Evolutionary conservation across 2,888 invertebrate genomes (phyloP), one percentile per base, ranked within the genome.

Genomic region (Ligdia adustata): DNA sequence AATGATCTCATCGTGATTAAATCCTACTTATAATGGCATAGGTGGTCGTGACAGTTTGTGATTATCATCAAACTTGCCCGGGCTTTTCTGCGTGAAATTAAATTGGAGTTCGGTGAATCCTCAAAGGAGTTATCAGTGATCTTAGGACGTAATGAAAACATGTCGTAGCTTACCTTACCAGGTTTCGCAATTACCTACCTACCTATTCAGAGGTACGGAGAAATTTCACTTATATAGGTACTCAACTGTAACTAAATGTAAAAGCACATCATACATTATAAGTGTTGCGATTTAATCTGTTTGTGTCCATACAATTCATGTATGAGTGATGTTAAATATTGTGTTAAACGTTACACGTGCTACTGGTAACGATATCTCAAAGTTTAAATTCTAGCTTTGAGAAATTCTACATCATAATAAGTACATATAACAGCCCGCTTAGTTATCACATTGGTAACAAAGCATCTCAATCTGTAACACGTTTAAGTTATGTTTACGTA

Each of bases 1-100:
- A 33, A 44, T 42, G 46, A 46, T 46, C 31, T 42, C 26, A 33
- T 31, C 45, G 41, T 45, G 44, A 51, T 52, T 48, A 53, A 43
- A 45, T 50, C 43, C 52, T 40, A 55, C 48, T 41, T 39, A 45
- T 47, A 53, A 53, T 48, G 24, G 39, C 44, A 40, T 50, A 55
- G 46, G 52, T 56, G 56, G 32, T 48, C 45, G 38, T 56, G 56
- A 51, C 53, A 56, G 50, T 51, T 51, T 45, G 45, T 24, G 53
- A 56, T 56, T 56, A 53, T 45, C 50, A 51, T 51, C 39, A 15
- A 55, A 47, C 42, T 52, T 52, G 48, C 26, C 38, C 27, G 39
- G 31, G 44, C 26, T 41, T 20, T 41, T 22, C 38, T 42, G 46
- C 51, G 53, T 45, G 47, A 52, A 47, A 53, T 53, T 53, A 43